Evolutionary conservation across 2,113 vertebrate genomes (phyloP).

Genomic region (Carettochelys insculpta): DNA sequence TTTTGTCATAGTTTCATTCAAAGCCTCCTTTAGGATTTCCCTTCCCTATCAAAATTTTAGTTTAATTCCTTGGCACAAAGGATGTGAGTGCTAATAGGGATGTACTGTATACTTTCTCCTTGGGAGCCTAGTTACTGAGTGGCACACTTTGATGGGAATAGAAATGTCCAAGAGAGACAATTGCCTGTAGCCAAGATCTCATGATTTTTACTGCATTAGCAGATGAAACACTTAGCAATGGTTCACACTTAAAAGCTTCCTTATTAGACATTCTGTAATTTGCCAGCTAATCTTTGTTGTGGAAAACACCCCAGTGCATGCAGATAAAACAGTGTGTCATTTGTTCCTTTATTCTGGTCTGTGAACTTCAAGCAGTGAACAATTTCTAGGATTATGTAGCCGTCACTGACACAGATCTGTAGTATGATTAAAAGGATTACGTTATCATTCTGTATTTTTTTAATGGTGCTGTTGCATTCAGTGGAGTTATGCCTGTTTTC

Average conservation of each 20-base stretch:
- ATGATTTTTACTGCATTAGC: neutral
- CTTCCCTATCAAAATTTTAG: neutral
- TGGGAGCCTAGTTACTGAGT: neutral
- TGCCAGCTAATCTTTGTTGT: neutral
- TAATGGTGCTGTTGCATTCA: neutral
- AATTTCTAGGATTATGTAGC: neutral
- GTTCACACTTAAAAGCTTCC: neutral
- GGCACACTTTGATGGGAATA: neutral
- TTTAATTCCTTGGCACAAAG: neutral
- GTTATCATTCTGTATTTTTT: neutral
- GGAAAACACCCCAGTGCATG: neutral
- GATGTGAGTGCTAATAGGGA: neutral
- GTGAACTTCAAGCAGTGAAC: neutral
- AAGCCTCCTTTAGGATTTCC: neutral
- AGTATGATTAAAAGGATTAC: neutral
- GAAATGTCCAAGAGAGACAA: neutral
- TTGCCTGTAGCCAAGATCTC: neutral
- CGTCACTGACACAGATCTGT: neutral
- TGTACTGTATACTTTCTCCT: neutral
- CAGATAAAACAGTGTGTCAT: neutral
- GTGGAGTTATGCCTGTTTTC: neutral
- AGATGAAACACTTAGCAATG: too few species aligned
- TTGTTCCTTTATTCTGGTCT: neutral
- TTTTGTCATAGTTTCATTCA: neutral
- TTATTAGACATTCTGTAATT: neutral